These are phyloP conservation scores for Python bivittatus DNA, from an alignment of 2,113 vertebrate genomes.

Conservation along the genomic window DNA sequence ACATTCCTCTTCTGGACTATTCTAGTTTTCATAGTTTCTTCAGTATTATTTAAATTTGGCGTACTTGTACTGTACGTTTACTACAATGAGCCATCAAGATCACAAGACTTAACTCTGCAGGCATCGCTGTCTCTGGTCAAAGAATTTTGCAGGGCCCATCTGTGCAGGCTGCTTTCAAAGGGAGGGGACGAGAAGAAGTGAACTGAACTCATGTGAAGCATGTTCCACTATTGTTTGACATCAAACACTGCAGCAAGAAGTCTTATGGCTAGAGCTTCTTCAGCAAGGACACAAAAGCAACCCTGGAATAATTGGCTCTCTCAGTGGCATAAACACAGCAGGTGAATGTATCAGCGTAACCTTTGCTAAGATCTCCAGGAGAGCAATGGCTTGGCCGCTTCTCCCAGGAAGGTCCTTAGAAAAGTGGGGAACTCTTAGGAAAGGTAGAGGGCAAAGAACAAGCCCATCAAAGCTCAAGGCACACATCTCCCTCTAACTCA, in stretches of 20 bases:
- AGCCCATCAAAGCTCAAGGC: background rate
- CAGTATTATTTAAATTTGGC: background rate
- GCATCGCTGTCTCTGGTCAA: background rate
- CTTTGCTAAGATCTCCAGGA: conserved; percentile 23
- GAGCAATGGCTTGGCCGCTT: background rate
- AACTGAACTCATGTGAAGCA: conserved; percentile 11
- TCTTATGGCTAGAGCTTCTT: conserved; percentile 3
- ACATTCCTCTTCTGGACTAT: background rate
- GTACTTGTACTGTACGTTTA: background rate
- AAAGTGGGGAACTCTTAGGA: no score
- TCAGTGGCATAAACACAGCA: background rate
- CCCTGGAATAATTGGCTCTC: conserved; percentile 21
- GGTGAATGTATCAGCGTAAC: conserved; percentile 41
- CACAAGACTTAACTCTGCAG: background rate
- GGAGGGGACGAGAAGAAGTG: background rate
- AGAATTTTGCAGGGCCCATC: background rate
- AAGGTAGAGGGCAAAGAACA: no score
- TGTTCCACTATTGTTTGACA: conserved; percentile 5
- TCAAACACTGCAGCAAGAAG: background rate
- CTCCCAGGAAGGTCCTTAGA: background rate
- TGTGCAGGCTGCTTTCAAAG: background rate
- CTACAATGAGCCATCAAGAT: background rate
- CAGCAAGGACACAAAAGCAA: background rate
- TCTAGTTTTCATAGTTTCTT: background rate
- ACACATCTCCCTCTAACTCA: background rate